Percentiles rank a stretch among this genome's conserved stretches.
Evolutionary conservation across 2,113 vertebrate genomes (phyloP).

Genomic region (Apistogramma diplotaenia): DNA sequence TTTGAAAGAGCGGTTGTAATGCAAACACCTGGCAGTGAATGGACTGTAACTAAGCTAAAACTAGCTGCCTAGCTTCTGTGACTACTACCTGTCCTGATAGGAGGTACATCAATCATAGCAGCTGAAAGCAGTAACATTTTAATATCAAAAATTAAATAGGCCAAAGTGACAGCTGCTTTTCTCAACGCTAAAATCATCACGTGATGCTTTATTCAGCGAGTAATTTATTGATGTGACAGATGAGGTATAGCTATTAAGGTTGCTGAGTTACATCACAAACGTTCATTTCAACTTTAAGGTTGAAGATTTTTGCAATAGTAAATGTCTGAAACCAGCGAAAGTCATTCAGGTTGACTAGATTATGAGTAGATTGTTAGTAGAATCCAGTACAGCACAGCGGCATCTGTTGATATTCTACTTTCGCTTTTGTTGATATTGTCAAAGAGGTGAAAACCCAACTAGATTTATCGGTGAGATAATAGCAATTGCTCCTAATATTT

Average conservation of each 20-base stretch:
- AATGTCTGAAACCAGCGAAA: not conserved
- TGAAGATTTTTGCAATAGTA: not conserved
- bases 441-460: not conserved
- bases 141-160: not conserved
- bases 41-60: not conserved
- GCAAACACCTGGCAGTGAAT: too few relatives aligned
- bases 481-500: not conserved
- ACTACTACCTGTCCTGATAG: not conserved
- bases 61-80: conserved; percentile 21
- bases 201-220: too few relatives aligned
- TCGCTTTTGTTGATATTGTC: not conserved
- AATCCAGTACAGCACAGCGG: not conserved
- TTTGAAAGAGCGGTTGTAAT: not conserved
- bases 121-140: not conserved
- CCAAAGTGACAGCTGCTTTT: not conserved
- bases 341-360: not conserved
- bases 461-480: not conserved
- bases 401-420: not conserved
- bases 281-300: not conserved
- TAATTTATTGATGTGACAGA: not conserved
- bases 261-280: not conserved
- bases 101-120: not conserved
- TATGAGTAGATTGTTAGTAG: not conserved
- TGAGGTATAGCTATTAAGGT: not conserved
- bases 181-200: not conserved